Evolutionary conservation across 2,888 invertebrate genomes (phyloP).

Genomic region (Sepioteuthis lessoniana): DNA sequence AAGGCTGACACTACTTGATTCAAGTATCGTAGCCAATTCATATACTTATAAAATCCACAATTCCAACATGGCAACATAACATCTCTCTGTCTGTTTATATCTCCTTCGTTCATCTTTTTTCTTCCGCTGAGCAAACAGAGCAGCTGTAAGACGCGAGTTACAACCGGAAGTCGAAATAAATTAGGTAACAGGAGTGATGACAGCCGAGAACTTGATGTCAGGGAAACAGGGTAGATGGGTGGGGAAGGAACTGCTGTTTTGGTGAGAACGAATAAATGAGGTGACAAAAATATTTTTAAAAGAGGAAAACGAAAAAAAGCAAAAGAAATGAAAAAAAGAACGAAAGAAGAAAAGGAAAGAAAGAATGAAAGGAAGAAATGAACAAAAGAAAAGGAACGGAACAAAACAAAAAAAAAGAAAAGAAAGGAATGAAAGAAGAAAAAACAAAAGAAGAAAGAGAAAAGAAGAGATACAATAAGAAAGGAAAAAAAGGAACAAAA

Average conservation of each 20-base stretch:
- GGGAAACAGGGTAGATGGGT: not conserved
- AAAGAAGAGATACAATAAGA: too few species aligned
- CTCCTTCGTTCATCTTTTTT: too few species aligned
- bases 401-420: too few species aligned
- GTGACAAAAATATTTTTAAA: not conserved
- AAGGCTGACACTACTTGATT: too few species aligned
- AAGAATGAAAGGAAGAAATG: not conserved
- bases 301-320: not conserved
- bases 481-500: too few species aligned
- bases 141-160: not conserved
- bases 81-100: too few species aligned
- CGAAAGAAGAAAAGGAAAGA: not conserved
- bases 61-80: too few species aligned
- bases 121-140: not conserved
- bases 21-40: too few species aligned
- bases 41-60: too few species aligned
- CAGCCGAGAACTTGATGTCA: not conserved
- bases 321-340: not conserved
- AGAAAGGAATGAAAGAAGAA: too few species aligned
- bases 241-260: not conserved
- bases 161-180: conserved; percentile 23
- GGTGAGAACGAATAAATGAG: not conserved
- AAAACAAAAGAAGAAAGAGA: too few species aligned
- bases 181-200: not conserved
- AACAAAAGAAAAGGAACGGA: not conserved